These are phyloP conservation scores for Drosophila parthenogenetica DNA, from an alignment of 2,888 invertebrate genomes.

Conservation along the genomic window DNA sequence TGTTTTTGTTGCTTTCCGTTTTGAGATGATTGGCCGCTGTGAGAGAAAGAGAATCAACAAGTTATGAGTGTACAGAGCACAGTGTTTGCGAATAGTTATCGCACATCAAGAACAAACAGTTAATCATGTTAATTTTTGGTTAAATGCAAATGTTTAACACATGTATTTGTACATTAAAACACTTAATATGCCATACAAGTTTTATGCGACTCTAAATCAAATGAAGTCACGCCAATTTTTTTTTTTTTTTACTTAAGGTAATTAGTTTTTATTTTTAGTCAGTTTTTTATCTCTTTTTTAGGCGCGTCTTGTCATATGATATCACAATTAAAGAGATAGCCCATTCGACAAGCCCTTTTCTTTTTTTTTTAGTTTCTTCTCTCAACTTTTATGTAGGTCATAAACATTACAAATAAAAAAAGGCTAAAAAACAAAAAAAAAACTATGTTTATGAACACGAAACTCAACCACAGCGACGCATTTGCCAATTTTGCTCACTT, in stretches of 20 bases:
- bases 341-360: slow-evolving; percentile 56
- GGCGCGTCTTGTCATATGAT: slow-evolving; percentile 24
- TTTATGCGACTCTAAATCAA: slow-evolving; percentile 47
- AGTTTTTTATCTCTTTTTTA: not conserved
- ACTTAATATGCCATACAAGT: slow-evolving; percentile 6
- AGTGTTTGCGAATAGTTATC: slow-evolving; percentile 14
- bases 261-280: slow-evolving; percentile 52
- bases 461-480: slow-evolving; percentile 9
- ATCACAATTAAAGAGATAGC: slow-evolving; percentile 44
- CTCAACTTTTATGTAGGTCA: slow-evolving; percentile 51
- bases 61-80: slow-evolving; percentile 24
- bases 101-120: not conserved
- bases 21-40: slow-evolving; percentile 52
- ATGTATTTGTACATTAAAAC: not conserved
- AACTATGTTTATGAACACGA: slow-evolving; percentile 46
- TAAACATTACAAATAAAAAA: slow-evolving; percentile 19
- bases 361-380: slow-evolving; percentile 8
- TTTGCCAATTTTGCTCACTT: slow-evolving; percentile 31
- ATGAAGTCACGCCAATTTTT: slow-evolving; percentile 54
- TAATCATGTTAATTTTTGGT: no score
- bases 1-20: slow-evolving; percentile 57
- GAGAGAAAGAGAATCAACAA: slow-evolving; percentile 41
- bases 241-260: slow-evolving; percentile 51
- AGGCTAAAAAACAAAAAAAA: not conserved
- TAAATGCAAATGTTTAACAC: not conserved